Evolutionary conservation across 2,888 invertebrate genomes (phyloP).

Genomic region (Pandemis heparana): DNA sequence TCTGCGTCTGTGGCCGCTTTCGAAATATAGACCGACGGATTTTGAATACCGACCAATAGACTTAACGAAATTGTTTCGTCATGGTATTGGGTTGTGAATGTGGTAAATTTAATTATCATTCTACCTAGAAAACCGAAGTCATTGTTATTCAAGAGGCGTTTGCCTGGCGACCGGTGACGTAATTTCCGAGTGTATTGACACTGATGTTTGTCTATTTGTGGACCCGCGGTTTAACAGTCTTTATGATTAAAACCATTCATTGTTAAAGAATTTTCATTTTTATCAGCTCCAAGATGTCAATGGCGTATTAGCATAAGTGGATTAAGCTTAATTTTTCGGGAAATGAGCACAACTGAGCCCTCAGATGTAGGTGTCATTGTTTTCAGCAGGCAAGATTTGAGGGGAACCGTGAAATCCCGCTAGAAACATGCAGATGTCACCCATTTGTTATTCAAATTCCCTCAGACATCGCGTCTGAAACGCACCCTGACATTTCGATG

Average conservation of each 20-base stretch:
- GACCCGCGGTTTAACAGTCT: conserved; percentile 13
- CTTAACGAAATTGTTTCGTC: conserved; percentile 65
- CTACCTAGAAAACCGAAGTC: conserved; percentile 67
- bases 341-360: conserved; percentile 41
- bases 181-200: conserved; percentile 72
- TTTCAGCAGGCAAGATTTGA: conserved; percentile 62
- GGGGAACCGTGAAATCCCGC: conserved; percentile 50
- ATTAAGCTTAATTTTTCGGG: conserved; percentile 17
- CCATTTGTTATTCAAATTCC: conserved; percentile 84
- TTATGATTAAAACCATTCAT: conserved; percentile 3
- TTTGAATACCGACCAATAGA: conserved; percentile 49
- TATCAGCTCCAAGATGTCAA: conserved; percentile 4
- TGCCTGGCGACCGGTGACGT: conserved; percentile 76
- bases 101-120: conserved; percentile 82
- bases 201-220: conserved; percentile 63
- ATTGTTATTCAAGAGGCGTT: conserved; percentile 80
- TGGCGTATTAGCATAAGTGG: conserved; percentile 14
- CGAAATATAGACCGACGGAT: conserved; percentile 14
- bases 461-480: conserved; percentile 76
- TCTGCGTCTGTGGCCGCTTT: conserved; percentile 44
- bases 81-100: conserved; percentile 63
- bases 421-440: conserved; percentile 77
- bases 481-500: conserved; percentile 79
- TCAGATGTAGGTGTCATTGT: conserved; percentile 60
- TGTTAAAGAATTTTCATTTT: not conserved